phyloP scores from a whole-genome alignment of 2,888 invertebrate species.

The Acrocera orbiculus region DNA sequence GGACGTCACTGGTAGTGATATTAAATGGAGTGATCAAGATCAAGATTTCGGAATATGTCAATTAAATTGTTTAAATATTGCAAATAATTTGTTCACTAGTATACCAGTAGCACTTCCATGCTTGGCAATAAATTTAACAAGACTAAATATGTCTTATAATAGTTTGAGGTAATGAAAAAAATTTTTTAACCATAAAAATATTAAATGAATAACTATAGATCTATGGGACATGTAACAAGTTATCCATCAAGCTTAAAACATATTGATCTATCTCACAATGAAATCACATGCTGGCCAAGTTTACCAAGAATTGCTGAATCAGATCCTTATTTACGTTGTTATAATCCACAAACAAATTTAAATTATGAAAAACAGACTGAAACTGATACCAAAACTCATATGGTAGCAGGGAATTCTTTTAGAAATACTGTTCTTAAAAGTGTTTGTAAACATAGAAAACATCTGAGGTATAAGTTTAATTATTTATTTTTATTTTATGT shows the following conservation, averaged over 20 bases:
- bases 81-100: constrained; percentile 76
- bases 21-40: constrained; percentile 38
- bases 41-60: constrained; percentile 41
- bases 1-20: constrained; percentile 47
- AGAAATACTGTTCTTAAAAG: constrained; percentile 56
- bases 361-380: constrained; percentile 11
- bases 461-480: constrained; percentile 44
- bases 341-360: constrained; percentile 33
- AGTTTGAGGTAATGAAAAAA: constrained; percentile 34
- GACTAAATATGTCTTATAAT: constrained; percentile 85
- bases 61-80: constrained; percentile 62
- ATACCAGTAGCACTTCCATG: constrained; percentile 83
- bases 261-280: constrained; percentile 83
- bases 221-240: constrained; percentile 75
- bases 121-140: constrained; percentile 65
- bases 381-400: constrained; percentile 18
- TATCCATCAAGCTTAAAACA: constrained; percentile 81
- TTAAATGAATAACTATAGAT: constrained; percentile 24
- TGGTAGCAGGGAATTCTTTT: constrained; percentile 33
- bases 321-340: constrained; percentile 54
- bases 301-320: constrained; percentile 49
- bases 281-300: constrained; percentile 79
- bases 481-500: not conserved
- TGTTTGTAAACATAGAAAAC: constrained; percentile 73
- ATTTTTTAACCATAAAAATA: not conserved